Percentiles rank a stretch among this genome's conserved stretches.
These are phyloP conservation scores for Mohoua ochrocephala DNA, from an alignment of 2,113 vertebrate species.

Conservation along the genomic window DNA sequence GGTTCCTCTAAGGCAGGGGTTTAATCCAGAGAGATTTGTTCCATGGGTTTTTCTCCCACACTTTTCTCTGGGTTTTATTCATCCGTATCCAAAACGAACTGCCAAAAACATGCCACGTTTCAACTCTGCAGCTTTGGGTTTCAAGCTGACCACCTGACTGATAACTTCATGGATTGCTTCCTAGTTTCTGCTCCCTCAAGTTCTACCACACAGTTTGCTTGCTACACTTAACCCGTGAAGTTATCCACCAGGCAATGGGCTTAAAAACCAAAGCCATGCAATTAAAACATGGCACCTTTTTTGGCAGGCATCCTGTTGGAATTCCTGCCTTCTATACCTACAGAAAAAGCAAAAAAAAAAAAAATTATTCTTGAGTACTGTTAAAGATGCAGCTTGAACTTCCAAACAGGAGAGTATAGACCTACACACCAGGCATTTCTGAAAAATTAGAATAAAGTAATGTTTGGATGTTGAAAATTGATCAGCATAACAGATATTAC, in stretches of 20 bases:
- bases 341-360: neutral
- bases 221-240: neutral
- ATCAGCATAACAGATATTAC: neutral
- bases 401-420: neutral
- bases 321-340: neutral
- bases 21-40: neutral
- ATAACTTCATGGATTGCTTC: neutral
- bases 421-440: neutral
- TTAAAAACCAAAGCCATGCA: neutral
- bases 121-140: neutral
- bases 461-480: neutral
- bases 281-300: neutral
- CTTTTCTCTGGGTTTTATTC: neutral
- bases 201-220: neutral
- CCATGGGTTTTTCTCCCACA: neutral
- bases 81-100: neutral
- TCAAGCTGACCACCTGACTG: neutral
- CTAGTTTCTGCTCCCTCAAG: neutral
- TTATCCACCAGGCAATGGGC: neutral
- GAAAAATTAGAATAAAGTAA: neutral
- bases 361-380: neutral
- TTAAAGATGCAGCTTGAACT: neutral
- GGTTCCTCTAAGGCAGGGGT: neutral
- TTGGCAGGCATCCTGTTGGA: neutral
- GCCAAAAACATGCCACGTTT: fast-evolving